phyloP scores from a whole-genome alignment of 1,140 invertebrate genomes.

The Metaphire vulgaris region DNA sequence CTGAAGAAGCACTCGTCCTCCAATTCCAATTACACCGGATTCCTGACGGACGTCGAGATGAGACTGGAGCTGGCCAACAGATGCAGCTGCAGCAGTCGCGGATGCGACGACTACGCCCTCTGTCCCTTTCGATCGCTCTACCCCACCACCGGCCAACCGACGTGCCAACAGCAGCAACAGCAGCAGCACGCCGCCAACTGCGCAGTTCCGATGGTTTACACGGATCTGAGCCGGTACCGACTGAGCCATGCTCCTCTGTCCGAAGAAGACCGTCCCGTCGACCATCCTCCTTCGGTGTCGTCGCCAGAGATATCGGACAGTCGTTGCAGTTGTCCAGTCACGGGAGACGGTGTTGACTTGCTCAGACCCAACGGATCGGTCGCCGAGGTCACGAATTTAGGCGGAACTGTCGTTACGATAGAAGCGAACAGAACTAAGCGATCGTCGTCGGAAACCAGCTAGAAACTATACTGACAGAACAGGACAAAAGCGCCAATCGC shows the following conservation, averaged over 20 bases:
- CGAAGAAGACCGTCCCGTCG: no score
- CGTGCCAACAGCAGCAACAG: no score
- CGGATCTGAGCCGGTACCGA: no score
- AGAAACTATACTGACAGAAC: no score
- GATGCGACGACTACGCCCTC: conserved; percentile 1
- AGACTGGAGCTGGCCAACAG: not conserved
- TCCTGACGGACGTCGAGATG: conserved; percentile 1
- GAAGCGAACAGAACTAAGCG: no score
- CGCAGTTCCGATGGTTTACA: no score
- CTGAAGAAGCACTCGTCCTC: not conserved
- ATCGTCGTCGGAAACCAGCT: no score
- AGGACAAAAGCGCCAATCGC: no score
- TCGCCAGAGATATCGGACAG: not conserved
- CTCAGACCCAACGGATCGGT: not conserved
- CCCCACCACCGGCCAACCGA: not conserved
- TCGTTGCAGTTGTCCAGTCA: not conserved
- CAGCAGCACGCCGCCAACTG: not conserved
- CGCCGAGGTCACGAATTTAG: not conserved
- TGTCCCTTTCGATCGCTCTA: not conserved
- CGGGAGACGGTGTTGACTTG: not conserved
- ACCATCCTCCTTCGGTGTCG: no score
- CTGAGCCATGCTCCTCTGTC: no score
- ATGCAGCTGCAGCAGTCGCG: not conserved
- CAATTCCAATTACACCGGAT: not conserved
- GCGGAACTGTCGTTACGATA: no score